Percentiles rank a stretch among this genome's conserved stretches.
phyloP scores from a whole-genome alignment of 1,140 invertebrate genomes.

The Macrotrachela quadricornifera region DNA sequence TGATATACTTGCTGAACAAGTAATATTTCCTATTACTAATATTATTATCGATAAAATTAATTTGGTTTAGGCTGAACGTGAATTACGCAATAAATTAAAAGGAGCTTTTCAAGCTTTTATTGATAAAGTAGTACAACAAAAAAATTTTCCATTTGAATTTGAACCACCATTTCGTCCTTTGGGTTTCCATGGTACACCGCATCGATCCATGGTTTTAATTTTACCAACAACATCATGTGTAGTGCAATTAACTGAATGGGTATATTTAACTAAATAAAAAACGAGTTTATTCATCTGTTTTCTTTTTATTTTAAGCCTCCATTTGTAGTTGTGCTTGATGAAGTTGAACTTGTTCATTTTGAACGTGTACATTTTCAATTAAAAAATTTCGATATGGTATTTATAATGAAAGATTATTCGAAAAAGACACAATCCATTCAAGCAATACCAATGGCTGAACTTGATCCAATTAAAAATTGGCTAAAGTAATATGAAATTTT shows the following conservation, averaged over 20 bases:
- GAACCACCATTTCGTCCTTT: conserved; percentile 92
- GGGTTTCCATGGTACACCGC: conserved; percentile 91
- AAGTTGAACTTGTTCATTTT: conserved; percentile 92
- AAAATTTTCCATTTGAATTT: conserved; percentile 75
- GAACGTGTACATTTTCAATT: conserved; percentile 93
- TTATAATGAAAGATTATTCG: conserved; percentile 93
- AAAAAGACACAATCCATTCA: conserved; percentile 84
- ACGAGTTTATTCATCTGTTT: background rate
- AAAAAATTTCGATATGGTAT: conserved; percentile 99
- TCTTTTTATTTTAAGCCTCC: conserved; percentile 46
- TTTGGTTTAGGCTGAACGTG: conserved; percentile 51
- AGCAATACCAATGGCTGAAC: conserved; percentile 89
- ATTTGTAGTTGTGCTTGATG: conserved; percentile 89
- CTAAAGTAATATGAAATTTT: conserved; percentile 47
- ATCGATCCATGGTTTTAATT: conserved; percentile 74
- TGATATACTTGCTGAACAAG: conserved; percentile 85
- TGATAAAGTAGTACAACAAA: conserved; percentile 85
- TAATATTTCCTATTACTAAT: conserved; percentile 4
- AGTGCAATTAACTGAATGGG: conserved; percentile 92
- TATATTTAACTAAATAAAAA: conserved; percentile 22
- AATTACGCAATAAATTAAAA: conserved; percentile 82
- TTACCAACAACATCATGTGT: conserved; percentile 89
- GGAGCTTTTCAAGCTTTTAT: conserved; percentile 93
- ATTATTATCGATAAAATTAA: conserved; percentile 16
- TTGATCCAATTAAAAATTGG: conserved; percentile 98